Conservation (phyloP, 2,113 vertebrate species). For the Xyrauchen texanus region DNA sequence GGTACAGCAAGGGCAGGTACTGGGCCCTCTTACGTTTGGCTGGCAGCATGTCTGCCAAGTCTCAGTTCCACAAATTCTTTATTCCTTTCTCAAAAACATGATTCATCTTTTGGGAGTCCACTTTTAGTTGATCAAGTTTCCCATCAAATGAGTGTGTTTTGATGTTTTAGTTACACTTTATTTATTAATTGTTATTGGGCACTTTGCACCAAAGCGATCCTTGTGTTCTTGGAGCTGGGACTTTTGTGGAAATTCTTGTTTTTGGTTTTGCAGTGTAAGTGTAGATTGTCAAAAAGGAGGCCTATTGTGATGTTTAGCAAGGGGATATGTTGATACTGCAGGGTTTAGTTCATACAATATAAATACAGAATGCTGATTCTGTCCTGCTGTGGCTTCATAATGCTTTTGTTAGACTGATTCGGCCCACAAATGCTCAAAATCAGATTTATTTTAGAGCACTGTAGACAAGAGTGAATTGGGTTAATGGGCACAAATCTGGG, state of each 20-base stretch:
- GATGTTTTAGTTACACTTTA: constrained; percentile 2
- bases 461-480: no score
- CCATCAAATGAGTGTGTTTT: background rate
- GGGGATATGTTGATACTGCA: background rate
- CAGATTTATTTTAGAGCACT: no score
- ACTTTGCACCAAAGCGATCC: constrained; percentile 4
- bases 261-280: constrained; percentile 12
- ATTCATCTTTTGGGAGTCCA: constrained; percentile 23
- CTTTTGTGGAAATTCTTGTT: constrained; percentile 10
- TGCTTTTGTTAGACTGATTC: background rate
- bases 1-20: constrained; percentile 16
- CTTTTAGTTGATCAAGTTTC: constrained; percentile 12
- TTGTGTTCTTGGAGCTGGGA: constrained; percentile 23
- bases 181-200: constrained; percentile 39
- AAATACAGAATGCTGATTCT: background rate
- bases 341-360: background rate
- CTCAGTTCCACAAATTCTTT: constrained; percentile 17
- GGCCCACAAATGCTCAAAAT: background rate
- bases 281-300: background rate
- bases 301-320: constrained; percentile 1
- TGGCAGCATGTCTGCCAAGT: background rate
- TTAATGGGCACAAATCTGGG: no score
- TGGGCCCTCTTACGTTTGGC: background rate
- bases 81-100: constrained; percentile 22
- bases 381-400: background rate